Percentiles rank a stretch among this genome's conserved stretches.
phyloP scores from a whole-genome alignment of 2,797 vertebrate genomes.

The Selene dorsalis region DNA sequence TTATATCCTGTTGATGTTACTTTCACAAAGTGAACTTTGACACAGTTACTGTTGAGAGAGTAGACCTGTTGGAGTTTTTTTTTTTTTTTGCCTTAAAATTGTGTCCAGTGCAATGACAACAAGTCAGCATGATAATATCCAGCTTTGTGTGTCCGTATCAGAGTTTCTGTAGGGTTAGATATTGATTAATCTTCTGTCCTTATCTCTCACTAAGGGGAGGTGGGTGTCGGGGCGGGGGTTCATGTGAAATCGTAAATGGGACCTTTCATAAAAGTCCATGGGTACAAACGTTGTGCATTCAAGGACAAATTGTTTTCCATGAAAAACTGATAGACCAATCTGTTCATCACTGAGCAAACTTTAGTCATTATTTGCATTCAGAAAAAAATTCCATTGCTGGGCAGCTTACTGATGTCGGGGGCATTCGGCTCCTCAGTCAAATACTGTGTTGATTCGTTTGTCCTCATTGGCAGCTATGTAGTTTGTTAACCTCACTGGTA shows the following conservation, averaged over 20 bases:
- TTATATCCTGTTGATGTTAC: constrained; percentile 23
- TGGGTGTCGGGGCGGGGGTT: constrained; percentile 62
- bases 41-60: constrained; percentile 14
- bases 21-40: constrained; percentile 41
- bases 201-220: constrained; percentile 74
- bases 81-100: constrained; percentile 21
- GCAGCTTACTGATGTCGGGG: constrained; percentile 56
- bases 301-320: constrained; percentile 89
- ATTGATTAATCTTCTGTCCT: constrained; percentile 83
- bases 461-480: constrained; percentile 58
- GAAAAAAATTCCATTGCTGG: constrained; percentile 80
- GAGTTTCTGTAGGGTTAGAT: constrained; percentile 74
- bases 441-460: constrained; percentile 66
- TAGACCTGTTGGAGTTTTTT: neutral
- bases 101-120: constrained; percentile 27
- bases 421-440: constrained; percentile 65
- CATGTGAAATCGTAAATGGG: constrained; percentile 86
- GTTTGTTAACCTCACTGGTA: constrained; percentile 83
- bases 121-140: constrained; percentile 34
- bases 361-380: constrained; percentile 85
- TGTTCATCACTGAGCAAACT: constrained; percentile 86
- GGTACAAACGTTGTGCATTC: constrained; percentile 85
- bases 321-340: constrained; percentile 84
- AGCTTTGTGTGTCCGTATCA: constrained; percentile 40
- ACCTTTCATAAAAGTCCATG: constrained; percentile 87